Evolutionary conservation across 2,797 vertebrate species (phyloP), one percentile per base, ranked within the genome.

Genomic region (Acipenser ruthenus): DNA sequence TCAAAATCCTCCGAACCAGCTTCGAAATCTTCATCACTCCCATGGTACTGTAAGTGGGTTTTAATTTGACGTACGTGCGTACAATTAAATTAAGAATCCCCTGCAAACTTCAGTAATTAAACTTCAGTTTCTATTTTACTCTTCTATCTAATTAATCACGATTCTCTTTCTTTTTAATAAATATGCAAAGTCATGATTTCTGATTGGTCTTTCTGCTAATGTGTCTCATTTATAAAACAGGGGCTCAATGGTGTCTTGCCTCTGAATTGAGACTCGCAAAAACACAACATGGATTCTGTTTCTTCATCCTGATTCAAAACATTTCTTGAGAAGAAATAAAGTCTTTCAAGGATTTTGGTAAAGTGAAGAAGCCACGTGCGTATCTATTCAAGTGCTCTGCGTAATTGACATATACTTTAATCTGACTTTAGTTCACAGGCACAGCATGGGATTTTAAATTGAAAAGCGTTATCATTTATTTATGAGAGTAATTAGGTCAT

Each of bases 401-500:
- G 81, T 83, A 87, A 87, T 86, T 86, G 84, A 87, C 86, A 85
- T 87, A 83, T 85, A 85, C 83, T 88, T 87, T 86, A 90, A 87
- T 88, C 83, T 89, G 83, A 85, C 86, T 84, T 77, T 72, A 72
- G 84, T 87, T 90, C 84, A 88, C 85, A 84, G 84, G 82, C 83
- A 86, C 87, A 85, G 89, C 87, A 87, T 89, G 87, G 62, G 79
- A 82, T 86, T 87, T 91, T 85, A 87, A 91, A 89, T 88, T 88
- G 89, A 89, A 90, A 90, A 82, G 79, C 82, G 80, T 86, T 63
- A 88, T 92, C 82, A 93, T 90, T 92, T 90, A 92, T 92, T 92
- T 89, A 92, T 91, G 87, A 89, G 82, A 85, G 86, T 91, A 91
- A 92, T 92, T 92, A 90, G 90, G 85, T 84, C 80, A 73, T 78